Conservation (phyloP, 2,888 invertebrate species). For the Bugula neritina region DNA sequence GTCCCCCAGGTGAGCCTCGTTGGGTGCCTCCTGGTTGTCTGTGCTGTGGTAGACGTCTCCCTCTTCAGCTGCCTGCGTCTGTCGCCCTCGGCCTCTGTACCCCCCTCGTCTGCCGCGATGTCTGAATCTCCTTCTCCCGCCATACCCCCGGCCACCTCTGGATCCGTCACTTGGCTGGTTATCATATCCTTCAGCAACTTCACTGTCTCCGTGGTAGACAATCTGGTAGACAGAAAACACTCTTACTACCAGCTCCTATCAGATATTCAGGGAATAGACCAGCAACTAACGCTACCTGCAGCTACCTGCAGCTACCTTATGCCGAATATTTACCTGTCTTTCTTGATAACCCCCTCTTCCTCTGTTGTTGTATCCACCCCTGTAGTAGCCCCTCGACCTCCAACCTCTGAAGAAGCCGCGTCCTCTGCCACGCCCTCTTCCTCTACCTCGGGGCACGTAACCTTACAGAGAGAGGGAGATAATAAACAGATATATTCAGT, state of each 20-base stretch:
- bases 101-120: neutral
- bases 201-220: slow-evolving; percentile 57
- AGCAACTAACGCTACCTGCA: no score
- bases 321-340: slow-evolving; percentile 33
- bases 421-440: slow-evolving; percentile 1
- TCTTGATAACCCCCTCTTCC: slow-evolving; percentile 34
- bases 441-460: neutral
- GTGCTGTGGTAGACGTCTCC: no score
- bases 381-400: slow-evolving; percentile 39
- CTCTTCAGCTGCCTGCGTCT: neutral
- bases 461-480: neutral
- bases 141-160: slow-evolving; percentile 29
- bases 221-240: slow-evolving; percentile 49
- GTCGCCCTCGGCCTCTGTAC: slow-evolving; percentile 14
- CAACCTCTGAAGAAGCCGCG: slow-evolving; percentile 30
- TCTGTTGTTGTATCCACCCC: slow-evolving; percentile 36
- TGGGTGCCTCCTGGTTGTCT: no score
- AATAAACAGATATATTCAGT: neutral
- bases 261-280: no score
- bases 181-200: slow-evolving; percentile 54
- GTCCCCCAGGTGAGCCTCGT: no score
- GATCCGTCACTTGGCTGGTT: slow-evolving; percentile 33
- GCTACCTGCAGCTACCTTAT: no score
- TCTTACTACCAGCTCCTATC: slow-evolving; percentile 38
- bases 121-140: slow-evolving; percentile 28